Evolutionary conservation across 2,797 vertebrate genomes (phyloP).

Genomic region (Centropyge bicolor): DNA sequence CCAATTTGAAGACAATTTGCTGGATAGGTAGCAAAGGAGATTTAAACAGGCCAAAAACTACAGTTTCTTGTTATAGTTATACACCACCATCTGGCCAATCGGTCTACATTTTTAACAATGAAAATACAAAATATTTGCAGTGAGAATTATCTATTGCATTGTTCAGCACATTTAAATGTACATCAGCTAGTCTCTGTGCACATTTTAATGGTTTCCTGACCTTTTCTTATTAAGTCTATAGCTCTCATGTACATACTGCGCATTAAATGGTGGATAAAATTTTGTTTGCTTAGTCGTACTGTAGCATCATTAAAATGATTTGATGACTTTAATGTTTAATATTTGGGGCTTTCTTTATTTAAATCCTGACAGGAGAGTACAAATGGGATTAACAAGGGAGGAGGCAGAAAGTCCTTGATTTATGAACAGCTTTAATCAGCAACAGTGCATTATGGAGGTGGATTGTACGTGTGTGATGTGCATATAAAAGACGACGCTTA

Average conservation of each 20-base stretch:
- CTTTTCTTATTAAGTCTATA: conserved; percentile 1
- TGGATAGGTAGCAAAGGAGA: no score
- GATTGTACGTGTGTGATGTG: background rate
- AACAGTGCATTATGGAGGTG: background rate
- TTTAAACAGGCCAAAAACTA: no score
- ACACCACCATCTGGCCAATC: no score
- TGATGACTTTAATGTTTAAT: conserved; percentile 2
- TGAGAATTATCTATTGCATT: conserved; percentile 2
- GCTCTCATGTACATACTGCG: background rate
- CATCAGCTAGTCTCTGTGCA: background rate
- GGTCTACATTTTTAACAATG: no score
- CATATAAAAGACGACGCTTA: background rate
- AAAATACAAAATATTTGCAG: conserved; percentile 23
- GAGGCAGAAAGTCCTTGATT: background rate
- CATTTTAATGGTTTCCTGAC: background rate
- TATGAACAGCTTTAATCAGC: conserved; percentile 6
- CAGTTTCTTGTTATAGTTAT: no score
- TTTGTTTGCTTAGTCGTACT: background rate
- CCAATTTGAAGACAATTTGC: no score
- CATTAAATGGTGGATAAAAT: background rate
- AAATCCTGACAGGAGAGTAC: background rate
- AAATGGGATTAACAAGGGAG: background rate
- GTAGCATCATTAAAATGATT: background rate
- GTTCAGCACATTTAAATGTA: background rate
- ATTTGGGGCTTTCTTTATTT: background rate